These are phyloP conservation scores for Alectoris magna DNA, from an alignment of 2,797 vertebrate species.

Conservation along the genomic window DNA sequence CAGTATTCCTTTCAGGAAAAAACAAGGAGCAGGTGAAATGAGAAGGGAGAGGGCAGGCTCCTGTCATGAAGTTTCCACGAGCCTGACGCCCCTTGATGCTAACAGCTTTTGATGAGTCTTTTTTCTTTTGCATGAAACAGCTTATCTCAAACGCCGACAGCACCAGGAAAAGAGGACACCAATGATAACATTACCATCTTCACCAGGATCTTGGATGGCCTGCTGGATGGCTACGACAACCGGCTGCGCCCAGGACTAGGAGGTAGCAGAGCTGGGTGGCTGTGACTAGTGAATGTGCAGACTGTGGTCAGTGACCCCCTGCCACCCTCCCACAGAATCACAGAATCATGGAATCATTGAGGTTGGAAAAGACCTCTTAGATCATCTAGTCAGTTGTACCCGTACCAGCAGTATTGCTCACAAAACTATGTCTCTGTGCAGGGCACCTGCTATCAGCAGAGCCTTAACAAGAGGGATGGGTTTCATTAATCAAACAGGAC, in stretches of 20 bases:
- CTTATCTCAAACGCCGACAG: slow-evolving; percentile 88
- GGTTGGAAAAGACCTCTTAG: no score
- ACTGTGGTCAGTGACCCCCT: background rate
- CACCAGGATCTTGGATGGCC: slow-evolving; percentile 92
- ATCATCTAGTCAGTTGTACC: no score
- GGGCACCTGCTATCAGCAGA: fast-evolving
- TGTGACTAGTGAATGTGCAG: fast-evolving
- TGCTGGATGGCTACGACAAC: slow-evolving; percentile 95
- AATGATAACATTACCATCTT: slow-evolving; percentile 97
- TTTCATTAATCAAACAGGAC: background rate
- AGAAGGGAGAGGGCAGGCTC: background rate
- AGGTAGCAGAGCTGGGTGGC: slow-evolving; percentile 71
- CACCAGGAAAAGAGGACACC: slow-evolving; percentile 86
- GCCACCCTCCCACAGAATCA: background rate
- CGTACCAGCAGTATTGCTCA: no score
- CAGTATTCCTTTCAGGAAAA: background rate
- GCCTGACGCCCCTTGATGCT: background rate
- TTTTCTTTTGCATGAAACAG: slow-evolving; percentile 67
- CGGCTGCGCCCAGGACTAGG: slow-evolving; percentile 92
- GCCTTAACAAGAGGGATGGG: background rate
- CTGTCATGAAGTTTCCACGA: fast-evolving
- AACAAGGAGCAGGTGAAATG: background rate
- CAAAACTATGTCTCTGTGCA: no score
- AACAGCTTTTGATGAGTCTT: background rate
- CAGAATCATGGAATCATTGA: no score